Conservation (phyloP, 2,888 invertebrate genomes). For the Drosophila quinaria region DNA sequence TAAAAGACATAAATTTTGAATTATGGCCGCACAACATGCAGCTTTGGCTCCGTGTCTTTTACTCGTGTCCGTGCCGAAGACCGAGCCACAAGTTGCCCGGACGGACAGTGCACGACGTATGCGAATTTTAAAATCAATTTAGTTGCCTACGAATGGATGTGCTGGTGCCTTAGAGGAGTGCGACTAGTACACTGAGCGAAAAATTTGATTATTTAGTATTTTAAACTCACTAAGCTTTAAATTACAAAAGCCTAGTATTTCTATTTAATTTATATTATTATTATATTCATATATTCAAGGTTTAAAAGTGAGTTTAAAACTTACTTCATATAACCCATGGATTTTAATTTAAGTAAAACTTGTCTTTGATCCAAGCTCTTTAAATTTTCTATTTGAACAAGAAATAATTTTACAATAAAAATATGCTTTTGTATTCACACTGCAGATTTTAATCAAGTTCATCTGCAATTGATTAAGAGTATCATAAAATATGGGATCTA, state of each 20-base stretch:
- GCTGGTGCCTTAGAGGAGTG: not conserved
- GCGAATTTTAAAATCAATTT: slow-evolving; percentile 75
- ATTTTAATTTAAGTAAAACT: not conserved
- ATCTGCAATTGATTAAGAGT: too few species aligned
- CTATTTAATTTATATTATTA: too few species aligned
- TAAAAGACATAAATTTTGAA: slow-evolving; percentile 79
- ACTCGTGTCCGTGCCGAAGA: slow-evolving; percentile 7
- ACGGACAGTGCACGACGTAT: slow-evolving; percentile 34
- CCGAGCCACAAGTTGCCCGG: slow-evolving; percentile 4
- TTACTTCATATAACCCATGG: too few species aligned
- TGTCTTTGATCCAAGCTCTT: too few species aligned
- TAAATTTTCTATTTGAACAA: too few species aligned
- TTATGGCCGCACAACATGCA: slow-evolving; percentile 73
- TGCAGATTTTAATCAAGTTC: too few species aligned
- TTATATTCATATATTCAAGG: too few species aligned
- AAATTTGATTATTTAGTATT: not conserved
- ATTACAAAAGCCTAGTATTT: too few species aligned
- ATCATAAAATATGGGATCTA: too few species aligned
- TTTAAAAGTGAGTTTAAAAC: too few species aligned
- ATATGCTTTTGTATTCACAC: too few species aligned
- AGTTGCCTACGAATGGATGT: slow-evolving; percentile 3
- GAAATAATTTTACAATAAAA: too few species aligned
- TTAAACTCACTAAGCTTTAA: not conserved
- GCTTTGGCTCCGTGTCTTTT: not conserved
- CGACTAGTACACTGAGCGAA: not conserved